These are phyloP conservation scores for Orientallactaga bullata DNA, from an alignment of 2,113 vertebrate species.

Conservation along the genomic window DNA sequence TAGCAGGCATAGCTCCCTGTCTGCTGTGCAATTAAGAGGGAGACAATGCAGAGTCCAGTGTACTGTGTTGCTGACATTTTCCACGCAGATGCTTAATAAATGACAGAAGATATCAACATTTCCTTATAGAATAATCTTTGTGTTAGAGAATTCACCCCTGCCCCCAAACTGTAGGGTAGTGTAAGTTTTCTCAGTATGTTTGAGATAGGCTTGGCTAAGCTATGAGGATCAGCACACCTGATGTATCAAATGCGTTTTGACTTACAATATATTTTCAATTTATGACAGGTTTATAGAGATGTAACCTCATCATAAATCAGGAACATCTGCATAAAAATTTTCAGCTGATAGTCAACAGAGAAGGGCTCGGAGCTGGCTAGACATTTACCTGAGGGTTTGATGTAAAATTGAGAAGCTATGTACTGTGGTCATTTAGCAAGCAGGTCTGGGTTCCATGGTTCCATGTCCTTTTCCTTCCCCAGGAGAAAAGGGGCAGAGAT, in stretches of 20 bases:
- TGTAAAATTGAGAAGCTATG: background rate
- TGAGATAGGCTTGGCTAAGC: background rate
- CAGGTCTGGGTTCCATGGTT: background rate
- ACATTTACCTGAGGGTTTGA: background rate
- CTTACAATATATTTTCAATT: background rate
- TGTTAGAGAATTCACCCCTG: background rate
- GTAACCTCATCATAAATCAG: background rate
- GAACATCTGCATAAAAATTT: background rate
- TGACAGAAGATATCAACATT: background rate
- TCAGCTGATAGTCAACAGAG: background rate
- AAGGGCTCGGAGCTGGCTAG: background rate
- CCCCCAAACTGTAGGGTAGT: background rate
- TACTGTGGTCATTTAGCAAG: background rate
- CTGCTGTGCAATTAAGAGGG: too few species aligned
- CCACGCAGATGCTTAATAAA: background rate
- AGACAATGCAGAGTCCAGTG: too few species aligned
- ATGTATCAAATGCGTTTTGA: background rate
- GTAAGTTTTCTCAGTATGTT: background rate
- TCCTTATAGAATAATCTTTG: background rate
- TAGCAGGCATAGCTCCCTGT: background rate
- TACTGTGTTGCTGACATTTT: background rate
- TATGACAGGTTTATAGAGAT: background rate
- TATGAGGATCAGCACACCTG: background rate
- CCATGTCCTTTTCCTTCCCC: background rate
- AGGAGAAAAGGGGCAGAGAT: slow-evolving; percentile 17